These are phyloP conservation scores for Chrysocyon brachyurus DNA, from an alignment of 2,797 vertebrate genomes.

Conservation along the genomic window DNA sequence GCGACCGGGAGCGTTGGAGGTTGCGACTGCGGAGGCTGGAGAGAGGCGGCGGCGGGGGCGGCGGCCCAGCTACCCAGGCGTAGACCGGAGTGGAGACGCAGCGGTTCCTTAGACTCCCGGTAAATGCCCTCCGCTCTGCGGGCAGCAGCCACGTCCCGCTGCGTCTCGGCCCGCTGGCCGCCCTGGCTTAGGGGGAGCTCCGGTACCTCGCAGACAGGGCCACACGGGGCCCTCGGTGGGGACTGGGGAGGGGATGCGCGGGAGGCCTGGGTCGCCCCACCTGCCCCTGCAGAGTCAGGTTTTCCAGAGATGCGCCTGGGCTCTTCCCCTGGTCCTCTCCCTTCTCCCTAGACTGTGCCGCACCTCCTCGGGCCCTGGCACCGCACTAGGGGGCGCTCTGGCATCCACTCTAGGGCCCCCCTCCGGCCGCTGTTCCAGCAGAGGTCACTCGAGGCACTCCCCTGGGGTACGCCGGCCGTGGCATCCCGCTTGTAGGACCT, in stretches of 20 bases:
- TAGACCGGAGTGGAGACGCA: constrained; percentile 44
- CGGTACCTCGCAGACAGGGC: neutral
- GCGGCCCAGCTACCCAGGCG: neutral
- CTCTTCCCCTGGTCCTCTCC: neutral
- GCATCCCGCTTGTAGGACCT: neutral
- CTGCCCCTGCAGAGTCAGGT: neutral
- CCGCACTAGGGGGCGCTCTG: constrained; percentile 54
- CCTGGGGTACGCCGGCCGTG: neutral
- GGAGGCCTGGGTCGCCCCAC: neutral
- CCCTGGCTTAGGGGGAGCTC: neutral
- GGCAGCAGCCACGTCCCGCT: constrained; percentile 36
- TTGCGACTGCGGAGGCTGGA: constrained; percentile 7
- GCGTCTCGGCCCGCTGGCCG: neutral
- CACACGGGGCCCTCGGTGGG: neutral
- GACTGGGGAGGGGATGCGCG: neutral
- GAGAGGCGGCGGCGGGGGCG: neutral
- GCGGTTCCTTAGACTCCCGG: constrained; percentile 46
- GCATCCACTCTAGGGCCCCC: neutral
- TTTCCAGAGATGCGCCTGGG: neutral
- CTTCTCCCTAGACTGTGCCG: neutral
- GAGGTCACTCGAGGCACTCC: constrained; percentile 62
- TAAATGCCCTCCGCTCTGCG: constrained; percentile 50
- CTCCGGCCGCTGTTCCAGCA: neutral
- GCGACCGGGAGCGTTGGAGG: neutral
- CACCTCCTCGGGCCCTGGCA: neutral